Conservation (phyloP, 2,113 vertebrate genomes). For the Microcebus tavaratra region DNA sequence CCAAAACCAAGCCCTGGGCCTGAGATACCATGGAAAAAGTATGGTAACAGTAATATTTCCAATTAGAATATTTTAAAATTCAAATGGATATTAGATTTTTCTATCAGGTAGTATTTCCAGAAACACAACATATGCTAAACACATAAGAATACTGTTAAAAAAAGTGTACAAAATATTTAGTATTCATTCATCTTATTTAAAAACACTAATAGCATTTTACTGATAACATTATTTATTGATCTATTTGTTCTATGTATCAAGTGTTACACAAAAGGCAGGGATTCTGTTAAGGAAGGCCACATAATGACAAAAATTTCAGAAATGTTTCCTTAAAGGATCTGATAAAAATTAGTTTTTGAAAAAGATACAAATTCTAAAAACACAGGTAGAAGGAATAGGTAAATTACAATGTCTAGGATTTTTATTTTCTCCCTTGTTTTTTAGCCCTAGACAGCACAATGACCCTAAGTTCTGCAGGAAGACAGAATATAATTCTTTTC, state of each 20-base stretch:
- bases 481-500: neutral
- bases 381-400: neutral
- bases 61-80: constrained; percentile 34
- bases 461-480: neutral
- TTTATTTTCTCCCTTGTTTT: constrained; percentile 38
- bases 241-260: neutral
- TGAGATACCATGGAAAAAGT: neutral
- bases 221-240: neutral
- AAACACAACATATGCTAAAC: neutral
- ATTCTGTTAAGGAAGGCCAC: neutral
- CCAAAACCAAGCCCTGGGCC: neutral
- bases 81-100: neutral
- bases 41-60: neutral
- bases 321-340: neutral
- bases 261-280: neutral
- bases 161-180: neutral
- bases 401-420: neutral
- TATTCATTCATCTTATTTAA: neutral
- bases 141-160: neutral
- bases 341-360: constrained; percentile 35
- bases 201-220: neutral
- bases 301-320: neutral
- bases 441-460: constrained; percentile 72
- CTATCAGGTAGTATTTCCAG: neutral
- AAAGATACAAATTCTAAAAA: neutral